phyloP scores from a whole-genome alignment of 2,888 invertebrate species.

The Aleiodes testaceus region DNA sequence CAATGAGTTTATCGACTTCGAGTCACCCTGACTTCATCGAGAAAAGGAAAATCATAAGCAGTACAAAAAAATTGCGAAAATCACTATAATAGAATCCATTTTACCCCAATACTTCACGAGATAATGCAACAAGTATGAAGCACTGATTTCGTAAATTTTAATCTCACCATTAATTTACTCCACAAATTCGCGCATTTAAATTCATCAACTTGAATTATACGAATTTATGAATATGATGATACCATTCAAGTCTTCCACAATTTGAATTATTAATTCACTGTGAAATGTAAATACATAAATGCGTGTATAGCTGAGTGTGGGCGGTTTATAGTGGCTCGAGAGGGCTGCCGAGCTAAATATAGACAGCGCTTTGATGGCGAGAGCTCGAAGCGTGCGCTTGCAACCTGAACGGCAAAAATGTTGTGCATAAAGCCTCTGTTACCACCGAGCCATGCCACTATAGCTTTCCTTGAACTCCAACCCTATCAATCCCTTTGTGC shows the following conservation, averaged over 20 bases:
- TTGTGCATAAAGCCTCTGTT: neutral
- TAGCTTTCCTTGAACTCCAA: neutral
- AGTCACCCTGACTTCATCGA: neutral
- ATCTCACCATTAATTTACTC: too few species aligned
- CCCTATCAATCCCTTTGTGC: neutral
- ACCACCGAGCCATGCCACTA: neutral
- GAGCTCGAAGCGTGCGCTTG: conserved; percentile 44
- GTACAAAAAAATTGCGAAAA: too few species aligned
- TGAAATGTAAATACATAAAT: conserved; percentile 6
- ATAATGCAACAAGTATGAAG: too few species aligned
- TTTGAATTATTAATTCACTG: neutral
- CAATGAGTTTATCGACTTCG: conserved; percentile 27
- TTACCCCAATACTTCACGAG: too few species aligned
- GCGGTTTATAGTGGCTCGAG: conserved; percentile 37
- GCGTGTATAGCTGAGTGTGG: conserved; percentile 28
- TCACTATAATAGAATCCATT: too few species aligned
- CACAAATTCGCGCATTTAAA: too few species aligned
- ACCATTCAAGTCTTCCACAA: too few species aligned
- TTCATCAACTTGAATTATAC: too few species aligned
- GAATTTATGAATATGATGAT: too few species aligned
- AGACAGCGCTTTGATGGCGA: conserved; percentile 58
- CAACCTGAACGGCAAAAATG: conserved; percentile 17
- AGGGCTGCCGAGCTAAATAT: conserved; percentile 54
- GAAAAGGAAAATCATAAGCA: too few species aligned
- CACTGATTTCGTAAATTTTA: too few species aligned